These are phyloP conservation scores for Ommatoiulus sabulosus DNA, from an alignment of 2,888 invertebrate species.

Conservation along the genomic window DNA sequence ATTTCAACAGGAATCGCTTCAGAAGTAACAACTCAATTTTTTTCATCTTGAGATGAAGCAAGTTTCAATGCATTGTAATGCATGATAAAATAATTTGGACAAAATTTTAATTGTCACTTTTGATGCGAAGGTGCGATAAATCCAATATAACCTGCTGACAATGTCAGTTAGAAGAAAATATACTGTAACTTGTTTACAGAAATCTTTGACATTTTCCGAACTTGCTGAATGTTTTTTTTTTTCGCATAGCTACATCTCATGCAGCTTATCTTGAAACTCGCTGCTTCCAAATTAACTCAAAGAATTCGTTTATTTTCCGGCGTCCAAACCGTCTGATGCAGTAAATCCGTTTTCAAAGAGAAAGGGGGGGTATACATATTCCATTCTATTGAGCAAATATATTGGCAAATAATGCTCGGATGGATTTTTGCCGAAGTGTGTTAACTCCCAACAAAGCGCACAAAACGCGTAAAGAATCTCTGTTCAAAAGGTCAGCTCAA, in stretches of 20 bases:
- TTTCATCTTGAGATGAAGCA: too few species aligned
- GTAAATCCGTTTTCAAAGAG: background rate
- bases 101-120: too few species aligned
- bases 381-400: slow-evolving; percentile 28
- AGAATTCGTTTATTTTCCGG: slow-evolving; percentile 12
- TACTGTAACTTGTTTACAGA: too few species aligned
- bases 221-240: too few species aligned
- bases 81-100: too few species aligned
- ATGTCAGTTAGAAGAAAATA: too few species aligned
- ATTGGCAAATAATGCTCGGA: slow-evolving; percentile 42
- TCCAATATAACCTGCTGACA: too few species aligned
- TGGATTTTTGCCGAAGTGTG: slow-evolving; percentile 42
- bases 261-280: background rate
- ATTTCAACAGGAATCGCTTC: too few species aligned
- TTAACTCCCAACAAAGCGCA: slow-evolving; percentile 33
- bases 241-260: background rate
- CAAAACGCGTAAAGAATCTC: slow-evolving; percentile 35
- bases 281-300: background rate
- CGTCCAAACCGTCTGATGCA: slow-evolving; percentile 7
- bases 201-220: too few species aligned
- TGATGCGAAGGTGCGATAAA: too few species aligned
- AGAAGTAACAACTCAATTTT: too few species aligned
- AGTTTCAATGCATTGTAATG: too few species aligned
- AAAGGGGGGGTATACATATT: slow-evolving; percentile 12
- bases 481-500: slow-evolving; percentile 40